Evolutionary conservation across 2,797 vertebrate species (phyloP), one percentile per base, ranked within the genome.

Genomic region (Artibeus jamaicensis): DNA sequence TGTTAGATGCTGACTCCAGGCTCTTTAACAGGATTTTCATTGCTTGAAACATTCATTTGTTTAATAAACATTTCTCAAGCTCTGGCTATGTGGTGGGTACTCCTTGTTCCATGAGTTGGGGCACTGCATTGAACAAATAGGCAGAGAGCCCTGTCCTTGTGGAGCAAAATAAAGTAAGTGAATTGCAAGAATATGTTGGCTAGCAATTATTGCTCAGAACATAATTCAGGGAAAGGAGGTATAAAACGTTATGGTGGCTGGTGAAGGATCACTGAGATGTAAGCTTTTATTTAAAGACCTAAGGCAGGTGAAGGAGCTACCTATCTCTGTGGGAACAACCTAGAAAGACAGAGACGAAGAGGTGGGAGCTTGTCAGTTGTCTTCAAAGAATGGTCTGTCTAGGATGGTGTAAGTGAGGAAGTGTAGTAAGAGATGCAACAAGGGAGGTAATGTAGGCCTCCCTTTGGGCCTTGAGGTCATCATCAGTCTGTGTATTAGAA

Each of bases 51-150:
- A 78, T 59, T 37, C 34, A 14, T 87, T 84, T 42, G 46, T 90
- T 94, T 65, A 84, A 83, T 91, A 84, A 95, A 81, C 53, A 55
- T 46, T 92, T 89, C 14, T 70, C 76, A 42, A 87, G 42, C 46
- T 92, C n/a, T 76, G 32, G 9, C 34, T 94, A 34, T 59, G 19
- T 84, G 70, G 73, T 6, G 46, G 18, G 12, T 18, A 39, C 57
- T 78, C 37, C 37, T 37, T 46, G 15, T 68, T 74, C 16, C 71
- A 0, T 74, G 24, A 77, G 22, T 15, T 79, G 34, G 37, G 26
- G 0, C 9, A 59, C 18, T 21, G 9, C 11, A 16, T 5, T 16
- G 34, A 85, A 42, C 19, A 26, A 89, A 81, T 2, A 78, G 62
- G 22, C 37, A 91, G 85, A 81, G 92, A 90, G 1, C 18, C n/a